Percentiles rank a stretch among this genome's conserved stretches.
Conservation (phyloP, 2,113 vertebrate genomes). For the Centrocercus urophasianus region DNA sequence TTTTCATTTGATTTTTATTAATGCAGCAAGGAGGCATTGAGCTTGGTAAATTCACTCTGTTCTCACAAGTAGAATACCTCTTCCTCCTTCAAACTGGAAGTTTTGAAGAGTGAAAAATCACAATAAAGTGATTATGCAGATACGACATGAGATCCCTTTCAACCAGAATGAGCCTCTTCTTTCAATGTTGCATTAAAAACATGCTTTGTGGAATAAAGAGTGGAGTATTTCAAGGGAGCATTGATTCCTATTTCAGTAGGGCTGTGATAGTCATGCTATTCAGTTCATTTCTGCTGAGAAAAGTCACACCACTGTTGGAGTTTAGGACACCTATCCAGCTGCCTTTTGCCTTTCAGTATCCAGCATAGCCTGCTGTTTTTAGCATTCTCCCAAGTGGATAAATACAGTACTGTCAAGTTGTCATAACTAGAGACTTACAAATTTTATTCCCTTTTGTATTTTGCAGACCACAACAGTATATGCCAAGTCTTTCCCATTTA, state of each 20-base stretch:
- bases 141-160: neutral
- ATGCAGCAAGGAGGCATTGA: constrained; percentile 55
- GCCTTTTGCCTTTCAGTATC: neutral
- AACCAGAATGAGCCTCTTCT: neutral
- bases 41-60: constrained; percentile 18
- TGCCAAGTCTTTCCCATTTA: neutral
- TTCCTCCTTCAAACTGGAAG: constrained; percentile 15
- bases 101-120: constrained; percentile 27
- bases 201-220: neutral
- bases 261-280: neutral
- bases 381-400: neutral
- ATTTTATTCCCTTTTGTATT: neutral
- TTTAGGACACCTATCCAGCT: neutral
- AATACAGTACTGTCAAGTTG: neutral
- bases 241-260: neutral
- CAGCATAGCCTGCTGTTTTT: neutral
- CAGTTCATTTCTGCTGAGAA: neutral
- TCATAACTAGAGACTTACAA: neutral
- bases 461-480: neutral
- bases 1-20: constrained; percentile 83
- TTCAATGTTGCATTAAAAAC: neutral
- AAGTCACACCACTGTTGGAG: neutral
- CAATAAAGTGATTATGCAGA: neutral
- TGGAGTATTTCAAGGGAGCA: neutral
- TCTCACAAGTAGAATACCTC: constrained; percentile 31